These are phyloP conservation scores for Gavia stellata DNA, from an alignment of 2,113 vertebrate species.

Conservation along the genomic window DNA sequence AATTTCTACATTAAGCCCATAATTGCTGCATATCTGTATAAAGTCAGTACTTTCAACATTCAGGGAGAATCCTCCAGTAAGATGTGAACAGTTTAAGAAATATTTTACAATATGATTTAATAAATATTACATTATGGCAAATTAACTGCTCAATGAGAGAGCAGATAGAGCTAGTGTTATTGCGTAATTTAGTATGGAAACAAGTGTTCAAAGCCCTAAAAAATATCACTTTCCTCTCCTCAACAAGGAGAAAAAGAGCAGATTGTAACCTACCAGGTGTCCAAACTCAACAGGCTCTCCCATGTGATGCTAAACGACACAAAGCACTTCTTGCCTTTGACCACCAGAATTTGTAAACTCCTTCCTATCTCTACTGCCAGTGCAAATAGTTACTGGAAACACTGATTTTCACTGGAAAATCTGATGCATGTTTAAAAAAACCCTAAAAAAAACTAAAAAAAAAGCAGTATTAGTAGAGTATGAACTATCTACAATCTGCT, in stretches of 20 bases:
- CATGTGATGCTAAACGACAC: neutral
- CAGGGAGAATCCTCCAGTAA: neutral
- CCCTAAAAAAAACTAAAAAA: fast-evolving
- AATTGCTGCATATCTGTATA: neutral
- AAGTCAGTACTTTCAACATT: neutral
- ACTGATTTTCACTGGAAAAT: neutral
- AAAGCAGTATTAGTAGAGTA: neutral
- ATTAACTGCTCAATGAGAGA: neutral
- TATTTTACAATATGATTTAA: neutral
- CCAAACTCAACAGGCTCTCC: neutral
- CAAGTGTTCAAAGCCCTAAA: neutral
- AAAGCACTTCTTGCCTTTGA: neutral
- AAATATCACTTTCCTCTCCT: neutral
- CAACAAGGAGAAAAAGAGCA: neutral
- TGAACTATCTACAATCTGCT: neutral
- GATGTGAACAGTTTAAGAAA: neutral
- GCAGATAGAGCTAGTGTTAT: neutral
- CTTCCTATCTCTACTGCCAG: neutral
- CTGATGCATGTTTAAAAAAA: neutral
- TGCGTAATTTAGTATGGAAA: neutral
- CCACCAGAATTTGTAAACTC: neutral
- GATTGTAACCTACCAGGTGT: neutral
- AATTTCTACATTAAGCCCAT: neutral
- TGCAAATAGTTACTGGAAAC: neutral
- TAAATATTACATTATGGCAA: neutral